Evolutionary conservation across 2,888 invertebrate species (phyloP), one percentile per base, ranked within the genome.

Genomic region (Hydropsyche betteni): DNA sequence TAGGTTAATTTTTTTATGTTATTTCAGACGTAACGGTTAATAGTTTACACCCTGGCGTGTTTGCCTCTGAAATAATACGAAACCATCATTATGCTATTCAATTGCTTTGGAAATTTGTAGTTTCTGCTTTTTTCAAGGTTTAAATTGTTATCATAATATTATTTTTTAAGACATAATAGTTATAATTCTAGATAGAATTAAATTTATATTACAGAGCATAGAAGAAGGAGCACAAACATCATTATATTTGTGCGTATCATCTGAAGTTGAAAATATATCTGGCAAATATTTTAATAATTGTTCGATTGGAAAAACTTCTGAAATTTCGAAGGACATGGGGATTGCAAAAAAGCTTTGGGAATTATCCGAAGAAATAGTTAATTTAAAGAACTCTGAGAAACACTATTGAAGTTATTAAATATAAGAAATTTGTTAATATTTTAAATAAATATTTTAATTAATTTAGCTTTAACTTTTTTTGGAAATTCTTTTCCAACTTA

Each of bases 11-110:
- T 44, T 44, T 2, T 8, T 44, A 44, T 44, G 24, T 24, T 24
- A 24, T 68, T 73, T 55, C 85, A 51, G 89, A 89, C 55, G 91
- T 94, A 0, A 92, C 91, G 0, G 91, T 89, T 2, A 92, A 93
- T 82, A 87, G 90, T 44, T 85, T 92, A 51, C 91, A 93, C 83
- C 94, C 94, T n/a, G 94, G 94, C 24, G 83, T 92, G 53, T 90
- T 91, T 5, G 87, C 88, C 68, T 92, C 93, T 4, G 90, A 91
- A 78, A 83, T 92, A 74, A 88, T 88, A 76, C 88, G 92, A 75
- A 89, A 92, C 81, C 89, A 92, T 85, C 86, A 87, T 10, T 84
- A 8, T 33, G 58, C 34, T 12, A 53, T 76, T 34, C 64, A 71
- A 52, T 36, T 73, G 8, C 4, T 73, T 4, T 76, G 74, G 73